Base-by-base conservation (phyloP, 2,113 vertebrate genomes). In the Cottus gobio region DNA sequence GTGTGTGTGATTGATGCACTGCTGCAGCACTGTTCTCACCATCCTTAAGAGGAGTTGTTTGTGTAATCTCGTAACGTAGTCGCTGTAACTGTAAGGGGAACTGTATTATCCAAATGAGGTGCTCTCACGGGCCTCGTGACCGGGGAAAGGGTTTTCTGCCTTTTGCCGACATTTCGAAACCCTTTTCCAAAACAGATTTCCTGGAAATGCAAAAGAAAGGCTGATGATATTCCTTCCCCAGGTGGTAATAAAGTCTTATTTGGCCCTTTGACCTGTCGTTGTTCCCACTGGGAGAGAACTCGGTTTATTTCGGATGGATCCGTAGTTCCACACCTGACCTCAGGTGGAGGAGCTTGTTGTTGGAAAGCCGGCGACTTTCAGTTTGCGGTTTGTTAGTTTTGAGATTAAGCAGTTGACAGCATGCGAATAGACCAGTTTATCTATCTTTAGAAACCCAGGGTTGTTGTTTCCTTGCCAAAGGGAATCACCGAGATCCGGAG, bases 401-500 rank as follows among this genome's bases (percentile, higher is more conserved):
- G 76, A 89, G 90, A 90, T 94, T 91, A 91, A 76, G 74, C 71
- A 79, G 80, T 85, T 89, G 93, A 92, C 90, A 89, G 85, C 74
- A 90, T 85, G 88, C 80, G 72, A 90, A 92, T 80, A 91, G 88
- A 91, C 84, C 87, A 84, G 92, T 93, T 92, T 90, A 79, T 92
- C 91, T 93, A 91, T 93, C 89, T 93, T 92, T 93, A 93, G 94
- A 91, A 90, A 89, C 77, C 37, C 66, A 75, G 44, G 88, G 71
- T 80, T 88, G 90, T 91, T 86, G 82, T 89, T 85, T 82, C 87
- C 84, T 87, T 87, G 90, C 92, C 91, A 90, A 87, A 91, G 86
- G 93, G 92, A 94, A 93, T 92, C 91, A 91, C 87, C 92, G 62
- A 87, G 85, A 91, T 93, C 90, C 86, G 82, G 83, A 89, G 83